A percentile compares a stretch with the other conserved stretches of the same genome.
Evolutionary conservation across 2,888 invertebrate genomes (phyloP).

Genomic region (Lepidochitona cinerea): DNA sequence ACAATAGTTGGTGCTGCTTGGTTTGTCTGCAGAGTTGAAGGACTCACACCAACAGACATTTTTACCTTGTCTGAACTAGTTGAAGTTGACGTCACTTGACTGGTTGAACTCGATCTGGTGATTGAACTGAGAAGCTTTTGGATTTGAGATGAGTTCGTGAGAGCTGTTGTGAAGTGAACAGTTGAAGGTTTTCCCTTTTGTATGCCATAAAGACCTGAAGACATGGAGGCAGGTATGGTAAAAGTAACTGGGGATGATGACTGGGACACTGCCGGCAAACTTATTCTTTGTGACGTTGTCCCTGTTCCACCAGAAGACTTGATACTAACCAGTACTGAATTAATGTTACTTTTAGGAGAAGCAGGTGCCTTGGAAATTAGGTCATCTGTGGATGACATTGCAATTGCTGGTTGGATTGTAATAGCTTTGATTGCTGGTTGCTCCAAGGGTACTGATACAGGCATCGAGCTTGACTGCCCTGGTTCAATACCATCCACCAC

Average conservation of each 20-base stretch:
- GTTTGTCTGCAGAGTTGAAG: not conserved
- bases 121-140: constrained; percentile 60
- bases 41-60: not conserved
- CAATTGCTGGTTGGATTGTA: not conserved
- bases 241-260: not conserved
- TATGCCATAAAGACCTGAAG: constrained; percentile 15
- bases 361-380: not conserved
- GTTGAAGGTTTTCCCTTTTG: constrained; percentile 30
- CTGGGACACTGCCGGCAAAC: not conserved
- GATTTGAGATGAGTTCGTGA: constrained; percentile 56
- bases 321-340: not conserved
- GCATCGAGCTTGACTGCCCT: not conserved
- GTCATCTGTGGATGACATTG: too few relatives aligned
- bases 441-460: not conserved
- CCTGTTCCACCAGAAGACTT: not conserved
- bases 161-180: constrained; percentile 46
- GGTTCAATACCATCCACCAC: not conserved
- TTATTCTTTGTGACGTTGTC: not conserved
- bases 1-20: not conserved
- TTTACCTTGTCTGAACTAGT: not conserved
- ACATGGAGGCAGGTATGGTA: constrained; percentile 4
- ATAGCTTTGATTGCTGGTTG: not conserved
- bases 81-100: not conserved
- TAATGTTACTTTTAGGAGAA: not conserved
- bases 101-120: constrained; percentile 14